Evolutionary conservation across 2,888 invertebrate genomes (phyloP).

Genomic region (Dorcus parallelipipedus): DNA sequence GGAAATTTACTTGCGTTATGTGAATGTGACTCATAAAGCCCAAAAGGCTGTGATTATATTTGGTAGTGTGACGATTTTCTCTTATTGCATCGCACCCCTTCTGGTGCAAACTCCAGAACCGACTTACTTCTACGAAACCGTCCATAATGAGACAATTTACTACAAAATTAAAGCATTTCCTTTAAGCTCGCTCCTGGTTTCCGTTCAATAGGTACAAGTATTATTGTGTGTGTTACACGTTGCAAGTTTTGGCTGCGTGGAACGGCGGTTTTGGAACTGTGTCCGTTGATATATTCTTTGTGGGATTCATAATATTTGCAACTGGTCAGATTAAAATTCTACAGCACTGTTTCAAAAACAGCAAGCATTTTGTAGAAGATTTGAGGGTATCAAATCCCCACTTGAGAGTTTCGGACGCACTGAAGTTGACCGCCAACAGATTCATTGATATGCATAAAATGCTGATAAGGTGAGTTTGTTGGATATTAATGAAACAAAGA

Average conservation of each 20-base stretch:
- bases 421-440: constrained; percentile 5
- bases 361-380: neutral
- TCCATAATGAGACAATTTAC: constrained; percentile 5
- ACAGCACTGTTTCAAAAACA: constrained; percentile 16
- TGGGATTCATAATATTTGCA: constrained; percentile 24
- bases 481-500: too few species aligned
- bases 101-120: constrained; percentile 10
- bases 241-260: constrained; percentile 16
- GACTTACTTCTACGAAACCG: too few species aligned
- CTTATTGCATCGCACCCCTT: constrained; percentile 20
- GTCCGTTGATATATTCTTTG: constrained; percentile 20
- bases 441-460: constrained; percentile 16
- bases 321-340: constrained; percentile 24
- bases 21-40: constrained; percentile 14
- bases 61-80: constrained; percentile 15
- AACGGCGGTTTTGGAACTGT: constrained; percentile 20
- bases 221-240: constrained; percentile 16
- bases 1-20: constrained; percentile 19
- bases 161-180: constrained; percentile 20
- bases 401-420: neutral
- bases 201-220: constrained; percentile 27
- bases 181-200: constrained; percentile 27
- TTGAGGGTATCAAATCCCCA: constrained; percentile 3
- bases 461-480: constrained; percentile 14
- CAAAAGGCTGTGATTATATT: constrained; percentile 15